These are phyloP conservation scores for Lithophane ornitopus DNA, from an alignment of 2,888 invertebrate species.

Conservation along the genomic window DNA sequence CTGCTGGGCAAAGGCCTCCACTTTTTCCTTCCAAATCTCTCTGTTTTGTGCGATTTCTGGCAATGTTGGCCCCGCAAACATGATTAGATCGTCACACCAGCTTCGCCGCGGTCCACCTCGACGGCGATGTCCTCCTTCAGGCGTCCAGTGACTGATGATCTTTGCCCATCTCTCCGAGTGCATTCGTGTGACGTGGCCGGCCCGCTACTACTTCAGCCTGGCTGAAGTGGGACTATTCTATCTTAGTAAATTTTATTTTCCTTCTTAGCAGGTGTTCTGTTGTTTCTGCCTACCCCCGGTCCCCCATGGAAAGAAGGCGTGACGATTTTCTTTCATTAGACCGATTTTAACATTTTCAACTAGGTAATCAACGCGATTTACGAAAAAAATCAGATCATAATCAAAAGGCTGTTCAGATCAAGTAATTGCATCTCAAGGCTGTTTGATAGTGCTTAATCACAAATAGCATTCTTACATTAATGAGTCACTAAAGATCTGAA, in stretches of 20 bases:
- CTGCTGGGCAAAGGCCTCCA: too few species aligned
- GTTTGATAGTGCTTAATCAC: slow-evolving; percentile 29
- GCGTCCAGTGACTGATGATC: too few species aligned
- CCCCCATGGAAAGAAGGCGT: background rate
- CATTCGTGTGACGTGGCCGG: too few species aligned
- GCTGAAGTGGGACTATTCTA: too few species aligned
- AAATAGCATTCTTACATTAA: slow-evolving; percentile 44
- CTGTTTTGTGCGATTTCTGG: too few species aligned
- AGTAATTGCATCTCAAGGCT: slow-evolving; percentile 50
- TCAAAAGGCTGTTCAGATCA: slow-evolving; percentile 9
- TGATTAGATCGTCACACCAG: too few species aligned
- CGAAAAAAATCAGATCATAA: background rate
- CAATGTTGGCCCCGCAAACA: too few species aligned
- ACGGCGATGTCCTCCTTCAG: too few species aligned
- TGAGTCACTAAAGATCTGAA: slow-evolving; percentile 56
- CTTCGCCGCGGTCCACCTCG: too few species aligned
- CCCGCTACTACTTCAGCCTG: too few species aligned
- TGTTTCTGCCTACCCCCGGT: background rate
- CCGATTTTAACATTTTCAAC: background rate
- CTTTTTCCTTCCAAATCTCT: too few species aligned
- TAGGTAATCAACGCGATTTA: background rate
- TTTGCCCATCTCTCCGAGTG: too few species aligned
- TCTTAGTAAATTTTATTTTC: background rate
- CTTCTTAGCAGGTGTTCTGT: background rate
- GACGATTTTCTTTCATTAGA: background rate